These are phyloP conservation scores for Eremophila alpestris DNA, from an alignment of 2,797 vertebrate species.

Conservation along the genomic window DNA sequence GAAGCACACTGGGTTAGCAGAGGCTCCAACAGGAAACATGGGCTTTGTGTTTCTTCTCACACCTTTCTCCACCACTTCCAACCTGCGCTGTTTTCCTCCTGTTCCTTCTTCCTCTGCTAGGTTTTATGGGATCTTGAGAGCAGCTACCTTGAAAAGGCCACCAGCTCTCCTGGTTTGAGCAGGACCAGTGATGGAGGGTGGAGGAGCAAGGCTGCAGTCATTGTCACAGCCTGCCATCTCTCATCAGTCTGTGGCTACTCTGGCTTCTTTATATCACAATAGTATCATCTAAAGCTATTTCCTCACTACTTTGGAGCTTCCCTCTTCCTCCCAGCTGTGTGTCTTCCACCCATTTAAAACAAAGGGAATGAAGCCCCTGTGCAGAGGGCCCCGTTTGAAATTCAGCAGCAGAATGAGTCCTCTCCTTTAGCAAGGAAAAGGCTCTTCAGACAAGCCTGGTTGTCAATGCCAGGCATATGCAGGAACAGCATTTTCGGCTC, in stretches of 20 bases:
- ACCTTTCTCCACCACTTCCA: not conserved
- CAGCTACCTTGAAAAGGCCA: not conserved
- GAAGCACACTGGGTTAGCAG: not conserved
- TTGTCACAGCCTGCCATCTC: not conserved
- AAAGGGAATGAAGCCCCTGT: not conserved
- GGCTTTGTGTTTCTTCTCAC: accelerated
- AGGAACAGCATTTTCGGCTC: not conserved
- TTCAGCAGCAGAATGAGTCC: not conserved
- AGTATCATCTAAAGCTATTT: not conserved
- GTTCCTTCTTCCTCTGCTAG: not conserved
- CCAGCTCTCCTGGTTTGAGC: not conserved
- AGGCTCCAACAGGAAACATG: accelerated
- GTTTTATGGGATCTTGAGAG: not conserved
- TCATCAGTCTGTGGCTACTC: not conserved
- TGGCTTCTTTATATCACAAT: not conserved
- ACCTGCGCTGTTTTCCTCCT: not conserved
- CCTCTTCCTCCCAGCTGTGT: not conserved
- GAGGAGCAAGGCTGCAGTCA: not conserved
- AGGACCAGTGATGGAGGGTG: not conserved
- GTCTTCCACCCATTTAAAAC: not conserved
- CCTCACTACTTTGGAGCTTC: not conserved
- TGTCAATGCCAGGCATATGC: not conserved
- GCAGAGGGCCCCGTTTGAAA: not conserved
- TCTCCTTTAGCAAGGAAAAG: not conserved
- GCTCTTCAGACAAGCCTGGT: not conserved